Evolutionary conservation across 2,888 invertebrate genomes (phyloP).

Genomic region (Heteropelma amictum): DNA sequence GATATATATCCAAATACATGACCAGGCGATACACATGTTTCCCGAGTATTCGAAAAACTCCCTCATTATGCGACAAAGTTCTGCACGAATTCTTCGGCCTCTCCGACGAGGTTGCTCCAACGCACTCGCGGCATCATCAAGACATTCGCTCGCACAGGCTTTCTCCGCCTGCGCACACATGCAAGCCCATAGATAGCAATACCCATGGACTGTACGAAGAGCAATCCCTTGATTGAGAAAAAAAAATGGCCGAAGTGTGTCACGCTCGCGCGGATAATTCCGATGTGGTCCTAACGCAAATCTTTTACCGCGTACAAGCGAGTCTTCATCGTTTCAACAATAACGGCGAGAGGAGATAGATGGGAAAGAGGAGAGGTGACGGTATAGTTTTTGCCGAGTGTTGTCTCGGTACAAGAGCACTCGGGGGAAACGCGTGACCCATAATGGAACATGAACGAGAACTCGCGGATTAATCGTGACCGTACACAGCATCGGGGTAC

Average conservation of each 20-base stretch:
- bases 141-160: conserved; percentile 18
- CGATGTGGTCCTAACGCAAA: background rate
- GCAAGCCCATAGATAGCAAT: background rate
- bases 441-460: conserved; percentile 35
- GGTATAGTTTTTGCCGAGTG: background rate
- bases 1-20: conserved; percentile 1
- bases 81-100: conserved; percentile 15
- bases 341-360: too few species aligned
- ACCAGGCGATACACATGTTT: background rate
- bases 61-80: conserved; percentile 39
- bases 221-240: conserved; percentile 13
- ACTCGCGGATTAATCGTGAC: conserved; percentile 45
- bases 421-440: conserved; percentile 28
- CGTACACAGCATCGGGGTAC: conserved; percentile 21
- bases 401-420: background rate
- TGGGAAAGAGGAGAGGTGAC: too few species aligned
- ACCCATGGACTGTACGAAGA: background rate
- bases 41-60: conserved; percentile 20
- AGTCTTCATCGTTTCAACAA: background rate
- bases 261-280: conserved; percentile 8
- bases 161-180: conserved; percentile 3
- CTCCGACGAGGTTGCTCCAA: background rate
- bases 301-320: background rate
- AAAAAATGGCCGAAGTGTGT: conserved; percentile 25
- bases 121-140: conserved; percentile 15